phyloP scores from a whole-genome alignment of 2,888 invertebrate genomes.

The Sthenelais limicola region DNA sequence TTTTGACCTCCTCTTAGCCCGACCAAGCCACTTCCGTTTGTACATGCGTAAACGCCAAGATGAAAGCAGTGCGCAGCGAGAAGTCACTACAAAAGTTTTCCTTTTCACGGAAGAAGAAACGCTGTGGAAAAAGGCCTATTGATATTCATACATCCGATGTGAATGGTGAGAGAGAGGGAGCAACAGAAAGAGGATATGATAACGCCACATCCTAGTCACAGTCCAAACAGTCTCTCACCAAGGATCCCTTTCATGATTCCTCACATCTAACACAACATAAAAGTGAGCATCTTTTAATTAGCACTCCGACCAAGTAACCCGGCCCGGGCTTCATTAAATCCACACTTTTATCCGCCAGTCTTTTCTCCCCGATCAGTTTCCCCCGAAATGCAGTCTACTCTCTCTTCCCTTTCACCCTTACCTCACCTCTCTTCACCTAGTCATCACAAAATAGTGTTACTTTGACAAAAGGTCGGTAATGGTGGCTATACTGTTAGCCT shows the following conservation, averaged over 20 bases:
- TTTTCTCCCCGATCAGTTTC: constrained; percentile 20
- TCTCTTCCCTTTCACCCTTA: constrained; percentile 5
- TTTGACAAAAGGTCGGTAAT: constrained; percentile 32
- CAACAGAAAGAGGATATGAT: too few relatives aligned
- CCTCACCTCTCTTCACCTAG: neutral
- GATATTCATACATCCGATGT: too few relatives aligned
- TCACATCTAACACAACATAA: neutral
- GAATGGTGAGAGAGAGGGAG: too few relatives aligned
- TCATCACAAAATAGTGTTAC: constrained; percentile 16
- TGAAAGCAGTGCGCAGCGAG: too few relatives aligned
- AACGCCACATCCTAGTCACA: too few relatives aligned
- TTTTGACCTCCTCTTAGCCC: too few relatives aligned
- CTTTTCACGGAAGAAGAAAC: too few relatives aligned
- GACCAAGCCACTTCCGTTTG: too few relatives aligned
- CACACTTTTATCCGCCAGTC: constrained; percentile 14
- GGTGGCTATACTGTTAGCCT: neutral
- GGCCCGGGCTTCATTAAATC: constrained; percentile 21
- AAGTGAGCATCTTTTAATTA: constrained; percentile 11
- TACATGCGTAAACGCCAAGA: too few relatives aligned
- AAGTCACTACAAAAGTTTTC: too few relatives aligned
- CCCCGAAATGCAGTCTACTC: constrained; percentile 17
- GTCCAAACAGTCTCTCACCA: too few relatives aligned
- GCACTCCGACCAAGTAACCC: constrained; percentile 10
- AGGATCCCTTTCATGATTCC: neutral
- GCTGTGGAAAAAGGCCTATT: too few relatives aligned